Conservation (phyloP, 2,797 vertebrate genomes). For the Microtus californicus region DNA sequence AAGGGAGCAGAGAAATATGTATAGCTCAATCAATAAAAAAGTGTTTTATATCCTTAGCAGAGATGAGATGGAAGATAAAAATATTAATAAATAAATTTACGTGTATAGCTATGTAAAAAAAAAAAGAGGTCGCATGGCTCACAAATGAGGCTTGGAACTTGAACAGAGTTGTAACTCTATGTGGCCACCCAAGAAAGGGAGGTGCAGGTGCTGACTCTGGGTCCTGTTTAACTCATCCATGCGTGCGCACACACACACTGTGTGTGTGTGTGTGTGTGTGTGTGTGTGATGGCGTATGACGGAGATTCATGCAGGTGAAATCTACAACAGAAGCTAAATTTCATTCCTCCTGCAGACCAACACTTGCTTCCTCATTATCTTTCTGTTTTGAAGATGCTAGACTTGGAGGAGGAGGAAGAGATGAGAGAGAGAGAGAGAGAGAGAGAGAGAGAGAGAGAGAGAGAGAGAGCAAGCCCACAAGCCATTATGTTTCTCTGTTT, state of each 20-base stretch:
- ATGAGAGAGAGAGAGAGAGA: neutral
- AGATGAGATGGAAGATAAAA: neutral
- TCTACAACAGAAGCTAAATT: slow-evolving; percentile 31
- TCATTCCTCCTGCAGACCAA: neutral
- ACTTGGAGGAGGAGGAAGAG: neutral
- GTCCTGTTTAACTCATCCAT: neutral
- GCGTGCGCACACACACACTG: too few relatives aligned
- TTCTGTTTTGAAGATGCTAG: neutral
- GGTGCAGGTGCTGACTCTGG: neutral
- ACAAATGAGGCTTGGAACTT: neutral
- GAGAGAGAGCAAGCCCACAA: neutral
- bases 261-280: neutral
- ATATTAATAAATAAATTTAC: neutral
- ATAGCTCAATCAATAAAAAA: too few relatives aligned
- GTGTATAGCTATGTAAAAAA: neutral
- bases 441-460: neutral
- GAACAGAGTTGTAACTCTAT: neutral
- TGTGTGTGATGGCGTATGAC: neutral
- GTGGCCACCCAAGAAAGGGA: neutral
- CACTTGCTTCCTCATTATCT: slow-evolving; percentile 46
- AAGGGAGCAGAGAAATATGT: too few relatives aligned
- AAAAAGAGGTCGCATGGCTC: neutral
- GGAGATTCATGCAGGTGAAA: slow-evolving; percentile 36
- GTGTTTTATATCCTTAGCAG: slow-evolving; percentile 24
- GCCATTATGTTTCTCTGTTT: neutral